These are phyloP conservation scores for Amblyjoppa fuscipennis DNA, from an alignment of 2,888 invertebrate species.

Conservation along the genomic window DNA sequence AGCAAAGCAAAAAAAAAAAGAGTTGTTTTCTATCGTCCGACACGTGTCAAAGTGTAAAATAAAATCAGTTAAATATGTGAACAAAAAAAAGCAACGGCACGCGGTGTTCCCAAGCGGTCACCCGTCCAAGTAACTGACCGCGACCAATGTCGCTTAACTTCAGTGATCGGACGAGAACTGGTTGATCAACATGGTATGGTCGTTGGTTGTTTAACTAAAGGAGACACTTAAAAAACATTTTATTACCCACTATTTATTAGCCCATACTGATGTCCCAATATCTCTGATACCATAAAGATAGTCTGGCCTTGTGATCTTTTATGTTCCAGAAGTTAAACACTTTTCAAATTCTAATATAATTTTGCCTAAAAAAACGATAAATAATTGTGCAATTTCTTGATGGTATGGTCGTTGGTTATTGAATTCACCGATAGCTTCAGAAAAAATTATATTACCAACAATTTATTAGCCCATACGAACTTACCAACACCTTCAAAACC, in stretches of 20 bases:
- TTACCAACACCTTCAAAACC: too few relatives aligned
- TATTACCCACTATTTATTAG: conserved; percentile 5
- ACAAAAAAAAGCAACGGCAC: background rate
- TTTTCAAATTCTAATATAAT: too few relatives aligned
- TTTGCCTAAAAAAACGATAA: too few relatives aligned
- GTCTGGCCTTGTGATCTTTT: too few relatives aligned
- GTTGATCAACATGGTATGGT: background rate
- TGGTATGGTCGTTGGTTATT: background rate
- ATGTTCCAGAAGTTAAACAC: too few relatives aligned
- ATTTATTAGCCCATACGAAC: conserved; percentile 5
- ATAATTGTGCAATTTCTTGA: too few relatives aligned
- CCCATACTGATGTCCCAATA: too few relatives aligned
- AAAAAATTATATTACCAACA: background rate
- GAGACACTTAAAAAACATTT: conserved; percentile 1
- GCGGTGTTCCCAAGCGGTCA: background rate
- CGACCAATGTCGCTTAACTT: background rate
- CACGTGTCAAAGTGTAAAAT: background rate
- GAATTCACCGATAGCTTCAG: background rate
- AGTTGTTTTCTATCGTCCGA: background rate
- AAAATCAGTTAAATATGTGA: background rate
- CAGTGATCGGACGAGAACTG: too few relatives aligned
- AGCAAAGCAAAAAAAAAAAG: background rate
- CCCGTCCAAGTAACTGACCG: background rate
- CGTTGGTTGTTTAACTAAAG: background rate
- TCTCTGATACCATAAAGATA: background rate